Conservation (phyloP, 2,888 invertebrate species). For the Diarsia rubi region DNA sequence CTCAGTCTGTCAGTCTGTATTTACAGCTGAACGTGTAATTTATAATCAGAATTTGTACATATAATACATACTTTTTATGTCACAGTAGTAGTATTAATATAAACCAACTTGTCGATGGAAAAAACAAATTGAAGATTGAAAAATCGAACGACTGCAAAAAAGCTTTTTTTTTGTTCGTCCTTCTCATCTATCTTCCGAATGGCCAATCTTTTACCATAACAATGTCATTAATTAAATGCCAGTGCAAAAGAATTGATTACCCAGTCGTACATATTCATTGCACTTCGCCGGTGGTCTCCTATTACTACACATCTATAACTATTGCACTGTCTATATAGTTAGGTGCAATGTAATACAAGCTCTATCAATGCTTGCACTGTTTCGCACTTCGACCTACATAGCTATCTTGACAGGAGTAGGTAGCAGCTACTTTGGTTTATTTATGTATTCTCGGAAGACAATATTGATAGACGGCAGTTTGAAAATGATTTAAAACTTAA, state of each 20-base stretch:
- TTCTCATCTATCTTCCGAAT: not conserved
- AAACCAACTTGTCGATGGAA: not conserved
- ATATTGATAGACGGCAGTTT: not conserved
- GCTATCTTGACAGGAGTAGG: slow-evolving; percentile 16
- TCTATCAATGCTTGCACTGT: slow-evolving; percentile 54
- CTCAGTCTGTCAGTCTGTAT: not conserved
- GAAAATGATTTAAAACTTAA: not conserved
- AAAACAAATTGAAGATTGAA: not conserved
- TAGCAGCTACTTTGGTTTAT: not conserved
- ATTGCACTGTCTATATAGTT: not conserved
- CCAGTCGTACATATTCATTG: slow-evolving; percentile 37
- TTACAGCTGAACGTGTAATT: not conserved
- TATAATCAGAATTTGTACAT: not conserved
- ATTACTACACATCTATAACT: slow-evolving; percentile 4
- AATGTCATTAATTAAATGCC: slow-evolving; percentile 18
- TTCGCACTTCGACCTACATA: slow-evolving; percentile 36
- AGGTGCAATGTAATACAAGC: slow-evolving; percentile 36
- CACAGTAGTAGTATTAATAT: not conserved
- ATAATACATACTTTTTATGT: not conserved
- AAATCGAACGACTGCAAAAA: not conserved
- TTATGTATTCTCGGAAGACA: not conserved
- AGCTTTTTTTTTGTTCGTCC: not conserved
- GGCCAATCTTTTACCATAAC: slow-evolving; percentile 14
- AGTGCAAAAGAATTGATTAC: slow-evolving; percentile 20
- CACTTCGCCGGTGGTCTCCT: slow-evolving; percentile 46